Base-by-base conservation (phyloP, 2,797 vertebrate species). In the Ara ararauna region DNA sequence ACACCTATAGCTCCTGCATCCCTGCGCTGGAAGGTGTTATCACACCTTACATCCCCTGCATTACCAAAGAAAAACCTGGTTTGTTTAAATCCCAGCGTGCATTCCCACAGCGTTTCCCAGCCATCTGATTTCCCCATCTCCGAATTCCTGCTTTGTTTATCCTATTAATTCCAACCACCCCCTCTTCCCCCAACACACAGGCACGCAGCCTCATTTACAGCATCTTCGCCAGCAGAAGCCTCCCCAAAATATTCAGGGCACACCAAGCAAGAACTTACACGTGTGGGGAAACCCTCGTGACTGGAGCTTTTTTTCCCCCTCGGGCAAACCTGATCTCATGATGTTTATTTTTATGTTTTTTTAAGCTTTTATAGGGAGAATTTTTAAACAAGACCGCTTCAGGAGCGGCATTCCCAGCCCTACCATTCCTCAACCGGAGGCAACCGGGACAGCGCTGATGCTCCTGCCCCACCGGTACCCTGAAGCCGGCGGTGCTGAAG, bases 181-280 rank as follows among this genome's bases (percentile, higher is more conserved):
- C 95, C 95, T 97, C 95, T 97, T 97, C 97, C 97, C 97, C 95
- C 96, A 96, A 82, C 97, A 96, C 97, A 95, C 97, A 97, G 76
- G 66, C 97, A 96, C 93, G 92, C 97, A 97, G 96, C 97, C 97
- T 97, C 96, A 85, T 96, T 97, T 96, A 89, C 89, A 92, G 95
- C 97, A 79, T 78, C 86, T 90, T 68, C 23, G 12, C 88, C 92
- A 85, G 94, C 94, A 96, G 88, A 90, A 97, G 83, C 93, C 93
- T 96, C 96, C 92, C 94, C 93, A 74, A 90, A 96, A 95, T 95
- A 96, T 95, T 93, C 94, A 94, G 96, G 96, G 53, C 96, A 90
- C 94, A 85, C 83, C 90, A 78, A 88, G 53, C 17, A 40, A 85
- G 68, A 87, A 85, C 84, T 93, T 79, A 79, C 93, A 96, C 92